Evolutionary conservation across 1,140 invertebrate species (phyloP).

Genomic region (Sinonovacula constricta): DNA sequence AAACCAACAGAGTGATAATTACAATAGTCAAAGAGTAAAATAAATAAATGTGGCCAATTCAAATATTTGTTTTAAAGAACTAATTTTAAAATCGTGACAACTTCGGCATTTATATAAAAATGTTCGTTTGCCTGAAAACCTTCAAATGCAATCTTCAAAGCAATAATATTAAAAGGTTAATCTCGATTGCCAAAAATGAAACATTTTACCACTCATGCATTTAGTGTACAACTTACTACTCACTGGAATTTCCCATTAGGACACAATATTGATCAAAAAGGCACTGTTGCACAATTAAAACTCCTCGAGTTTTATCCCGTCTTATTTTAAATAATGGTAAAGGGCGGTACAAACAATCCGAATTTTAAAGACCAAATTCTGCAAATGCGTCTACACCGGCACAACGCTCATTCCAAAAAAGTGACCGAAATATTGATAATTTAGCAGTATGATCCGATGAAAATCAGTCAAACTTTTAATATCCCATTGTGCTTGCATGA

Average conservation of each 20-base stretch:
- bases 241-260: background rate
- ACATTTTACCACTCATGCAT: background rate
- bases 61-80: too few relatives aligned
- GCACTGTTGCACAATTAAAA: slow-evolving; percentile 6
- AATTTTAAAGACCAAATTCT: background rate
- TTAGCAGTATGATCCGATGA: slow-evolving; percentile 22
- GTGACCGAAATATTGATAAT: slow-evolving; percentile 22
- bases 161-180: background rate
- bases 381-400: slow-evolving; percentile 24
- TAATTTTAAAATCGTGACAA: too few relatives aligned
- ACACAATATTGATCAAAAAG: slow-evolving; percentile 18
- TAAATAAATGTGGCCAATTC: too few relatives aligned
- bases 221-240: background rate
- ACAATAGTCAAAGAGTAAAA: too few relatives aligned
- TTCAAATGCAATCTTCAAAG: background rate
- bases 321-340: slow-evolving; percentile 19
- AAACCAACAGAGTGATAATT: too few relatives aligned
- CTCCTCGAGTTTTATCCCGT: background rate
- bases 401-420: slow-evolving; percentile 8
- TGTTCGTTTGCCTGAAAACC: too few relatives aligned
- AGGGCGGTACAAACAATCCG: slow-evolving; percentile 32
- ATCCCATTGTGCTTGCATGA: background rate
- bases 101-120: too few relatives aligned
- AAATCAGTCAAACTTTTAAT: slow-evolving; percentile 24
- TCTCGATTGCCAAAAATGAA: slow-evolving; percentile 6